Conservation (phyloP, 2,113 vertebrate species). For the Apeltes quadracus region DNA sequence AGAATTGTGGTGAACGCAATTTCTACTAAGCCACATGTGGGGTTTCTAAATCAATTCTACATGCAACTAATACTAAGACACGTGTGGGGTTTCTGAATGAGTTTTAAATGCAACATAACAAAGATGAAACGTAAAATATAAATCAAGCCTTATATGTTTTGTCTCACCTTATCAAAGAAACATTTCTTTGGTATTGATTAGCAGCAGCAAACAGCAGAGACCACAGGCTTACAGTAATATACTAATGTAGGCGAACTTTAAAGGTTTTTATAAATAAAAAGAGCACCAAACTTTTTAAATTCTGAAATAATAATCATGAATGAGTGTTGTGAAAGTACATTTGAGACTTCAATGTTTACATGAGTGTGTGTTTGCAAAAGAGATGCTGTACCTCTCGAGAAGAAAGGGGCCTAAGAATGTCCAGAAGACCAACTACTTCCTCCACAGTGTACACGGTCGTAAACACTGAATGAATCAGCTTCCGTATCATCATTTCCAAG, state of each 20-base stretch:
- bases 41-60: neutral
- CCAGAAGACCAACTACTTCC: conserved; percentile 83
- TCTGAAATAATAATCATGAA: neutral
- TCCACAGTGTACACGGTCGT: conserved; percentile 79
- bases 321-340: neutral
- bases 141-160: neutral
- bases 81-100: no score
- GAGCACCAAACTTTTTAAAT: neutral
- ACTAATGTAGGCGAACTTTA: neutral
- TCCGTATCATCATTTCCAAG: conserved; percentile 80
- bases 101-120: neutral
- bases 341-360: neutral
- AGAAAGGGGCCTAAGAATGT: conserved; percentile 83
- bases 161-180: neutral
- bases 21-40: neutral
- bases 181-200: neutral
- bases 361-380: conserved; percentile 11
- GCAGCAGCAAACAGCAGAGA: neutral
- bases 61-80: no score
- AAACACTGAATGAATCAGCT: conserved; percentile 83
- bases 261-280: neutral
- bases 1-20: neutral
- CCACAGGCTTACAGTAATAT: neutral
- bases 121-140: neutral
- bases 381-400: conserved; percentile 80